Base-by-base conservation (phyloP, 2,797 vertebrate species). In the Hippoglossus hippoglossus region DNA sequence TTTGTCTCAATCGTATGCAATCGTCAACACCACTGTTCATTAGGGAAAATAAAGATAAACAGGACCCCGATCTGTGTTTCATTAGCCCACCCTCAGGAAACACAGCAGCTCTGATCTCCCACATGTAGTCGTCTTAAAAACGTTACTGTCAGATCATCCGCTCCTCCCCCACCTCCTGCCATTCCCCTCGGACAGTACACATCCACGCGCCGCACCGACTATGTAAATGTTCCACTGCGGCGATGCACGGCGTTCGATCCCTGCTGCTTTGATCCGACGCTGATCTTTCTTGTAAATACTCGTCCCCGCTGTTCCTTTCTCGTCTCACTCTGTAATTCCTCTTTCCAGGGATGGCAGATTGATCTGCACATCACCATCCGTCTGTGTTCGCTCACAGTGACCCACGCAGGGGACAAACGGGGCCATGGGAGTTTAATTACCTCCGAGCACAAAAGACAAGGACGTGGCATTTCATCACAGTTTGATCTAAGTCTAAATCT, bases 391-490 rank as follows among this genome's bases (percentile, higher is more conserved):
- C 78, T 72, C 71, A 73, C 79, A 44, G 56, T 63, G 77, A 85
- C 78, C 83, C 74, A 60, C 2, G 31, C 63, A 39, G 67, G 74
- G 66, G 63, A 75, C 72, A 69, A 77, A 71, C 21, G 18, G 59
- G 25, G 66, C 46, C 1, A 22, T 39, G 36, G 54, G 75, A 71
- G 53, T 79, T 87, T 86, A 85, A 89, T 89, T 85, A 88, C 83
- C 80, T 13, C 31, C 0, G 0, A 73, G 58, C 55, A 50, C 63
- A 61, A 73, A 69, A 86, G 71, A 75, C 80, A 80, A 89, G 78
- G 83, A 81, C 84, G 46, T 2, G 1, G 44, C 62, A 51, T 77
- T 91, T 70, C 28, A 85, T 89, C 83, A 80, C 64, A 3, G 25
- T 52, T 81, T 78, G 47, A 82, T 28, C n/a, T n/a, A n/a, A n/a